Evolutionary conservation across 1,140 invertebrate species (phyloP).

Genomic region (Zaprionus nigranus): DNA sequence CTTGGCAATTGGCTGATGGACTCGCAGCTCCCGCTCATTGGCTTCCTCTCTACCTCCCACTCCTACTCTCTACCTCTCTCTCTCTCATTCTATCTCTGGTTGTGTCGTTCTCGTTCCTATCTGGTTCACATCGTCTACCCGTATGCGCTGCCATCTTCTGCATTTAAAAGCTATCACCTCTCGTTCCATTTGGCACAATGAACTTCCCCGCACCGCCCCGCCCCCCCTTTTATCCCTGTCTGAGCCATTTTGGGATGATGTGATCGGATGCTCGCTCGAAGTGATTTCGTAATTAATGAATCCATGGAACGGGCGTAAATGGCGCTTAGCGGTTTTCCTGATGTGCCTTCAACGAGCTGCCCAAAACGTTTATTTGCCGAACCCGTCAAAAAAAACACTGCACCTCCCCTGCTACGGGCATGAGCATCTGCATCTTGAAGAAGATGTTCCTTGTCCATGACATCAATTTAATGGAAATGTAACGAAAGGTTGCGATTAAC

Average conservation of each 20-base stretch:
- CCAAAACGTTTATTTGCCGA: constrained; percentile 29
- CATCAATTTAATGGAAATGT: not conserved
- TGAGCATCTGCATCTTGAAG: not conserved
- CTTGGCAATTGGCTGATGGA: constrained; percentile 51
- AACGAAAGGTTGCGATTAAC: not conserved
- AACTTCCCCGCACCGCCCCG: not conserved
- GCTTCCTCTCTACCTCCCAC: not conserved
- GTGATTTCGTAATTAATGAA: constrained; percentile 82
- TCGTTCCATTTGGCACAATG: constrained; percentile 22
- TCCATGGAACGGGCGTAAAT: constrained; percentile 56
- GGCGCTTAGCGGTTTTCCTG: constrained; percentile 66
- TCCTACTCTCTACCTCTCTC: not conserved
- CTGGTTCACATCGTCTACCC: constrained; percentile 14
- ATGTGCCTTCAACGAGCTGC: constrained; percentile 35
- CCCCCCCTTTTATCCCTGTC: not conserved
- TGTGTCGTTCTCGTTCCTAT: not conserved
- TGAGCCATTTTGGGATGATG: constrained; percentile 48
- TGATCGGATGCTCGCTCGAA: constrained; percentile 76
- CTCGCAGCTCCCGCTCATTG: constrained; percentile 4
- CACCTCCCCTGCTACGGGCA: too few species aligned
- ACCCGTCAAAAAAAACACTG: constrained; percentile 26
- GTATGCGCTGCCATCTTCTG: constrained; percentile 46
- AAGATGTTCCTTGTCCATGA: not conserved
- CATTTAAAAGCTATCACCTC: constrained; percentile 57
- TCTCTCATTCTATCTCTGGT: not conserved